Evolutionary conservation across 2,113 vertebrate species (phyloP).

Genomic region (Turnix velox): DNA sequence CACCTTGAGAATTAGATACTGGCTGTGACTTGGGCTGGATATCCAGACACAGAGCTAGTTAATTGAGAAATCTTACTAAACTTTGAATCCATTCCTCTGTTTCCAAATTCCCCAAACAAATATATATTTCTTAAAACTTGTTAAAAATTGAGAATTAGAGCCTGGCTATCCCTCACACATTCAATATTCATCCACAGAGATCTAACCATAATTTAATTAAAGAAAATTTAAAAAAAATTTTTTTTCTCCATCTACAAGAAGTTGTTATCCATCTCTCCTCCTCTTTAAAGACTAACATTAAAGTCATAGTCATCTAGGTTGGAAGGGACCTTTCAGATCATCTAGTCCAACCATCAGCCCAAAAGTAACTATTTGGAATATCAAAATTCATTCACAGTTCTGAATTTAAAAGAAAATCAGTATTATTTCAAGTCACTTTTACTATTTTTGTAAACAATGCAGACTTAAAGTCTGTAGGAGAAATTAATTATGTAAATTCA

Average conservation of each 20-base stretch:
- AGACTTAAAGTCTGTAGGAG: neutral
- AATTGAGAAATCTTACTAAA: neutral
- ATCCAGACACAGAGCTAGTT: neutral
- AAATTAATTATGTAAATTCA: neutral
- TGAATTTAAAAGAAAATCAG: neutral
- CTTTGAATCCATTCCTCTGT: neutral
- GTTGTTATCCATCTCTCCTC: neutral
- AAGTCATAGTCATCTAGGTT: no score
- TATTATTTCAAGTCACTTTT: neutral
- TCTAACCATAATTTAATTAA: neutral
- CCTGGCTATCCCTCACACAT: neutral
- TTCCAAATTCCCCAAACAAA: neutral
- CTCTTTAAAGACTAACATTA: neutral
- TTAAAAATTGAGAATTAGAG: neutral
- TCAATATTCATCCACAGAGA: neutral
- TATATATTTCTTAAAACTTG: neutral
- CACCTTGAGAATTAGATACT: neutral
- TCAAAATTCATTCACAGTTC: neutral
- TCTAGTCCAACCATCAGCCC: no score
- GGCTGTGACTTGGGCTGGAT: neutral
- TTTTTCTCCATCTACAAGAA: neutral
- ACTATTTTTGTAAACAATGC: neutral
- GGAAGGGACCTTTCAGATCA: no score
- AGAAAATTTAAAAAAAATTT: neutral
- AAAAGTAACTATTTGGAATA: neutral